Conservation (phyloP, 1,140 invertebrate species). For the Heliconius congener region DNA sequence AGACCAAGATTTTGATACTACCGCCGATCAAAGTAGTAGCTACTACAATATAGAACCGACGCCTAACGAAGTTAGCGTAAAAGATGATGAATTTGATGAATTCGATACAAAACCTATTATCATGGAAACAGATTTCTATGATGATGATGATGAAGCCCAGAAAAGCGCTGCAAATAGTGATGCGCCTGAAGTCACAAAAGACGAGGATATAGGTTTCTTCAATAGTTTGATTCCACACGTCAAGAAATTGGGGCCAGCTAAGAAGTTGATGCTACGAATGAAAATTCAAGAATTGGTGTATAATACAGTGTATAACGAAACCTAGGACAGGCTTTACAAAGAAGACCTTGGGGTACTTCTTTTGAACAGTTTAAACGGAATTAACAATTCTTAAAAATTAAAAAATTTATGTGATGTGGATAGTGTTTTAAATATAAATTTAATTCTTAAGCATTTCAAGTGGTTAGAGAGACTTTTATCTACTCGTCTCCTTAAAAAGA, state of each 20-base stretch:
- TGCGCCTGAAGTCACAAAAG: slow-evolving; percentile 53
- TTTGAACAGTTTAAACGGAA: slow-evolving; percentile 19
- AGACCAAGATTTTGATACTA: slow-evolving; percentile 60
- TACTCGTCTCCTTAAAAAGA: not conserved
- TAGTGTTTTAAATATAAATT: not conserved
- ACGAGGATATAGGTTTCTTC: slow-evolving; percentile 77
- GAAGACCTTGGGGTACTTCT: slow-evolving; percentile 27
- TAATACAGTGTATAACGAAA: slow-evolving; percentile 69
- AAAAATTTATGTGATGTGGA: not conserved
- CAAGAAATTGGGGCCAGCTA: slow-evolving; percentile 68
- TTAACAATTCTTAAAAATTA: not conserved
- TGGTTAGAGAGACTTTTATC: not conserved
- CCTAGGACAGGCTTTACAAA: slow-evolving; percentile 28
- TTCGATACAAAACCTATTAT: slow-evolving; percentile 78
- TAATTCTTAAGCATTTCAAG: not conserved
- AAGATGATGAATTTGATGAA: slow-evolving; percentile 74
- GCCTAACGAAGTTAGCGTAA: slow-evolving; percentile 48
- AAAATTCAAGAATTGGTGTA: slow-evolving; percentile 77
- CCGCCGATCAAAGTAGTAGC: slow-evolving; percentile 50
- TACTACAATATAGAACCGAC: slow-evolving; percentile 52
- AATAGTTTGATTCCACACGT: slow-evolving; percentile 76
- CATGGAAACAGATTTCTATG: slow-evolving; percentile 74
- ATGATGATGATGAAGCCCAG: slow-evolving; percentile 69
- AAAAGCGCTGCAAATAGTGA: slow-evolving; percentile 45
- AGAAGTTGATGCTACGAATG: slow-evolving; percentile 75